Conservation (phyloP, 2,113 vertebrate genomes). For the Porphyrio hochstetteri region DNA sequence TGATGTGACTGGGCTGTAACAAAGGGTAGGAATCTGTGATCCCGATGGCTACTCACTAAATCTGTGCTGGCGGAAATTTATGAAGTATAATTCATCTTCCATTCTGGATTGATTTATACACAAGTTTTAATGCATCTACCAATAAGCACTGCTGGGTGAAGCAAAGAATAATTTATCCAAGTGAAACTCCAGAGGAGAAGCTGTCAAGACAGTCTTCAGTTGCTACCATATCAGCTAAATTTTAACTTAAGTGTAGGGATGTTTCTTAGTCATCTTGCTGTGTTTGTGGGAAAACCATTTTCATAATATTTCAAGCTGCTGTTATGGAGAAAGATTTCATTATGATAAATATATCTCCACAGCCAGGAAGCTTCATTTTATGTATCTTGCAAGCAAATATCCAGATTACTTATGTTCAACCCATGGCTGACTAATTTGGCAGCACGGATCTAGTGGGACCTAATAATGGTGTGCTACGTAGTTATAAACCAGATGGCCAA, state of each 20-base stretch:
- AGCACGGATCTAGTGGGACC: not conserved
- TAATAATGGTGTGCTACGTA: not conserved
- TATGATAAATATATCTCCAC: not conserved
- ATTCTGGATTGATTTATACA: not conserved
- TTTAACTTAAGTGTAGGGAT: not conserved
- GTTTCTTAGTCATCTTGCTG: not conserved
- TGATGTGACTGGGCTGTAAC: not conserved
- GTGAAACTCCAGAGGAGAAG: not conserved
- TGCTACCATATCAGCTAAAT: not conserved
- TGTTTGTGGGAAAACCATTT: not conserved
- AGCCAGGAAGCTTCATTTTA: not conserved
- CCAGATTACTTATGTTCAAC: not conserved
- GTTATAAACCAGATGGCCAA: not conserved
- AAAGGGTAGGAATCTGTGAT: not conserved
- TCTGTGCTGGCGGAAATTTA: not conserved
- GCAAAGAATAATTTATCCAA: not conserved
- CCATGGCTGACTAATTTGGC: not conserved
- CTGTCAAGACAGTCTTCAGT: not conserved
- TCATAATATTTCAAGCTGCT: not conserved
- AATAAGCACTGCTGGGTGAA: not conserved
- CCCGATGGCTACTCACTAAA: not conserved
- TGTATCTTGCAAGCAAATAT: not conserved
- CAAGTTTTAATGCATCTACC: not conserved
- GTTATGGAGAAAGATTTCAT: not conserved
- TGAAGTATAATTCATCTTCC: not conserved